phyloP scores from a whole-genome alignment of 2,797 vertebrate genomes.

The Okamejei kenojei region DNA sequence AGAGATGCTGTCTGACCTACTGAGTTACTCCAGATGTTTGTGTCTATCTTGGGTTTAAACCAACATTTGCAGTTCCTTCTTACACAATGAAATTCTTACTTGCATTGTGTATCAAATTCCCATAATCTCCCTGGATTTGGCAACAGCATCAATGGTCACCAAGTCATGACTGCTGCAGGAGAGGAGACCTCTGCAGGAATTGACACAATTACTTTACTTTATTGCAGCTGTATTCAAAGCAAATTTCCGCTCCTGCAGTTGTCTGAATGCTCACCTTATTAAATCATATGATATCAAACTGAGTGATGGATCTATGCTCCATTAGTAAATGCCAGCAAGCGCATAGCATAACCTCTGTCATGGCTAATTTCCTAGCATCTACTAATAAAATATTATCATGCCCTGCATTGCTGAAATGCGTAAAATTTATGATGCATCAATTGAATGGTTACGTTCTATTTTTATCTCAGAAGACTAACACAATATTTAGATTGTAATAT shows the following conservation, averaged over 20 bases:
- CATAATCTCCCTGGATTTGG: neutral
- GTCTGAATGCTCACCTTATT: neutral
- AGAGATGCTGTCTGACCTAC: too few species aligned
- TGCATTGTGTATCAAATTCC: neutral
- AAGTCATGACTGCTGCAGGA: neutral
- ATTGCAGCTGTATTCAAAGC: neutral
- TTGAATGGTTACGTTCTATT: conserved; percentile 2
- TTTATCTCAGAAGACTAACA: neutral
- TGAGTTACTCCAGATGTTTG: too few species aligned
- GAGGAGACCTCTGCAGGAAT: neutral
- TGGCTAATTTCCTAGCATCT: conserved; percentile 1
- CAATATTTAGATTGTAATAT: conserved; percentile 18
- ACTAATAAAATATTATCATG: conserved; percentile 11
- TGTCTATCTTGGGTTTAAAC: too few species aligned
- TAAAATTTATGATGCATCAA: conserved; percentile 3
- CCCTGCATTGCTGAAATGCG: neutral
- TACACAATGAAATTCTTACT: too few species aligned
- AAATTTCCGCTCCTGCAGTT: neutral
- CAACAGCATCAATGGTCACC: neutral
- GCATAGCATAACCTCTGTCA: neutral
- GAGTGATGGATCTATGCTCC: neutral
- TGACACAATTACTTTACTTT: neutral
- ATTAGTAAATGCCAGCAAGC: neutral
- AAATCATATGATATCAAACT: conserved; percentile 3
- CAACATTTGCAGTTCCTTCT: too few species aligned